Evolutionary conservation across 2,113 vertebrate species (phyloP).

Genomic region (Tympanuchus pallidicinctus): DNA sequence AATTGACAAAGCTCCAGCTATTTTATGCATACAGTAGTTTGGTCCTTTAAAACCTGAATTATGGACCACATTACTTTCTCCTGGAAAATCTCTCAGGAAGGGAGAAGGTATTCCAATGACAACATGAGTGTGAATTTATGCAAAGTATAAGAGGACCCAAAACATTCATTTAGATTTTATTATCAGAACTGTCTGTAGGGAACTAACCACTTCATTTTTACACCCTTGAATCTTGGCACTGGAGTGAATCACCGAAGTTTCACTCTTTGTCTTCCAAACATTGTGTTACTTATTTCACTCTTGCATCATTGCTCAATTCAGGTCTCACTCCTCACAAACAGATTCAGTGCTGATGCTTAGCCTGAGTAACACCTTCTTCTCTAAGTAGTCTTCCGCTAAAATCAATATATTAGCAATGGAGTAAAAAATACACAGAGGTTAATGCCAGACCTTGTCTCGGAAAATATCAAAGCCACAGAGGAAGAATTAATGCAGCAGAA

Average conservation of each 20-base stretch:
- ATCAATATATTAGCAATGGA: not conserved
- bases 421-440: not conserved
- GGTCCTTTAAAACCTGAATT: slow-evolving; percentile 30
- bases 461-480: not conserved
- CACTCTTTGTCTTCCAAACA: not conserved
- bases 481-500: slow-evolving; percentile 18
- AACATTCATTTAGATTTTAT: not conserved
- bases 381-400: not conserved
- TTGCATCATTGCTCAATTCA: not conserved
- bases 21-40: slow-evolving; percentile 35
- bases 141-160: not conserved
- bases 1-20: slow-evolving; percentile 28
- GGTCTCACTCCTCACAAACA: not conserved
- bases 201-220: not conserved
- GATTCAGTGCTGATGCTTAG: not conserved
- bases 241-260: not conserved
- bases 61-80: not conserved
- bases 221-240: not conserved
- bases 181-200: not conserved
- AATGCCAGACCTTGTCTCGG: not conserved
- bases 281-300: not conserved
- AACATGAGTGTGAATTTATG: slow-evolving; percentile 26
- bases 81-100: slow-evolving; percentile 52
- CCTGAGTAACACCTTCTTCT: not conserved
- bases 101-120: not conserved